phyloP scores from a whole-genome alignment of 2,113 vertebrate species.

The Callipepla squamata region DNA sequence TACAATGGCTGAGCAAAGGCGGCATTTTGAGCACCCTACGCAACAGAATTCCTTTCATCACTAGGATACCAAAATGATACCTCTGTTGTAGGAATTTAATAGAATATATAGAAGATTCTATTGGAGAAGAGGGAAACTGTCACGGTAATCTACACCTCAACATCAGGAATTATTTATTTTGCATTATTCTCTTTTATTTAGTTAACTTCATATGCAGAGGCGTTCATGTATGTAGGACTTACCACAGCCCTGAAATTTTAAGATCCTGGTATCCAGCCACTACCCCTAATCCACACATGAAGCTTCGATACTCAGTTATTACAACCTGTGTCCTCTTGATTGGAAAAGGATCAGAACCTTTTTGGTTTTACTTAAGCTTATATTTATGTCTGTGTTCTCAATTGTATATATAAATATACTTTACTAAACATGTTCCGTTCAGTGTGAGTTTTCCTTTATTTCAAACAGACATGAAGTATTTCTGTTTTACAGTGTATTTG shows the following conservation, averaged over 20 bases:
- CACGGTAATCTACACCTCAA: neutral
- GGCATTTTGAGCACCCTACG: neutral
- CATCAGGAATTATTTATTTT: neutral
- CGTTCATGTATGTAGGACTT: neutral
- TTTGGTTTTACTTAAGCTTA: neutral
- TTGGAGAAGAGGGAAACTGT: neutral
- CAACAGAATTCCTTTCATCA: neutral
- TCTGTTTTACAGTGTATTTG: neutral
- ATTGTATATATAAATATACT: neutral
- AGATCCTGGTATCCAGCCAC: neutral
- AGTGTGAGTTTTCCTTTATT: neutral
- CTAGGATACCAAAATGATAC: neutral
- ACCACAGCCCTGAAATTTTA: neutral
- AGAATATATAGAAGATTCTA: neutral
- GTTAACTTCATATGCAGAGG: neutral
- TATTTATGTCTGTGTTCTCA: neutral
- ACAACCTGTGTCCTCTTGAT: too few species aligned
- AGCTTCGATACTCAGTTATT: neutral
- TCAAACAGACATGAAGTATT: neutral
- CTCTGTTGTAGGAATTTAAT: neutral
- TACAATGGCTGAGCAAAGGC: neutral
- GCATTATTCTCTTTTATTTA: accelerated
- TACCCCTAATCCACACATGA: neutral
- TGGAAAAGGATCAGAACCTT: neutral
- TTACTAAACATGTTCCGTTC: neutral